Base-by-base conservation (phyloP, 1,140 invertebrate species). In the Ceratina calcarata region DNA sequence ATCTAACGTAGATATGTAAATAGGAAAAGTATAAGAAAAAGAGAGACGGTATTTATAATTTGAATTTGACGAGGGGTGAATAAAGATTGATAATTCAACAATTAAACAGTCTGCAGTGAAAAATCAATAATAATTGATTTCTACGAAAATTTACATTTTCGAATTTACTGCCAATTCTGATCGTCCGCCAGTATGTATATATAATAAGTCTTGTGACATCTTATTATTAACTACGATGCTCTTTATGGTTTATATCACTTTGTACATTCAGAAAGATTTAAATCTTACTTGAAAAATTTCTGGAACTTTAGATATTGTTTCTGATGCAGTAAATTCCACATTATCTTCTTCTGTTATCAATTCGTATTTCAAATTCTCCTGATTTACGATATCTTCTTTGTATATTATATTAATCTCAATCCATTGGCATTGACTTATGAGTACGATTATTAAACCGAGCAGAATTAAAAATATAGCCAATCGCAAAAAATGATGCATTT, bases 311-410 rank as follows among this genome's bases (percentile, higher is more conserved):
- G 10, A 32, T 73, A 37, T 22, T 60, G 24, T 12, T 0, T 57
- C 55, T 45, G 37, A 45, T 45, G 37, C 10, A 22, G 57, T n/a
- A 45, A 45, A 24, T 12, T 15, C 3, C 53, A 68, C 20, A 37
- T 85, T 3, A 20, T 62, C 51, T n/a, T 80, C 24, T 60, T 69
- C 70, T 32, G 15, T 84, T n/a, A 66, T 13, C 7, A 22, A 27
- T 68, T 58, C 32, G 12, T 80, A 57, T 15, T 13, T 76, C 2
- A 15, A 58, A 80, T 49, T 37, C 22, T 60, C 22, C 15, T 6
- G 1, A 13, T 0, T 75, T 57, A n/a, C 20, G 3, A 57, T 27
- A 1, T 49, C 22, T 20, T 76, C 32, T 0, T 37, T 18, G 53
- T 13, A 58, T n/a, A 61, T 45, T 3, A 82, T 61, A 22, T 83